These are phyloP conservation scores for Nothoprocta pentlandii DNA, from an alignment of 2,113 vertebrate species.

Conservation along the genomic window DNA sequence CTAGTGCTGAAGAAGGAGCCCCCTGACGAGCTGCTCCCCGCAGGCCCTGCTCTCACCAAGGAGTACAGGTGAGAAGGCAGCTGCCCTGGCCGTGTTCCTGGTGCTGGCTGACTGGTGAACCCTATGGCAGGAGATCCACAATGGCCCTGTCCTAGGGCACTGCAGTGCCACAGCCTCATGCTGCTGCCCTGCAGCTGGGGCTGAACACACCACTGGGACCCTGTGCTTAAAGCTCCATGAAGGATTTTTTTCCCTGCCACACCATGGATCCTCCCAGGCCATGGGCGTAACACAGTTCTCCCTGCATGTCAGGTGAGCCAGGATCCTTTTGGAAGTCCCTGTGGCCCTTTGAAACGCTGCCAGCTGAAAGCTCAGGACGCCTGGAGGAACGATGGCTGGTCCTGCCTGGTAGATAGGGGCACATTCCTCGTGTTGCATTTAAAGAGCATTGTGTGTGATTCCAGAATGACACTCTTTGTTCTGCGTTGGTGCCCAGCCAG, in stretches of 20 bases:
- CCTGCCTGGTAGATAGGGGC: background rate
- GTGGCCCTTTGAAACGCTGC: background rate
- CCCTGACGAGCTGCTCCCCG: conserved; percentile 38
- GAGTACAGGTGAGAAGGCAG: conserved; percentile 81
- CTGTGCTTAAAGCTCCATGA: background rate
- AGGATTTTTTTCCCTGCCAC: background rate
- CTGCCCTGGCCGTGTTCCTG: background rate
- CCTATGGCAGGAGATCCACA: background rate
- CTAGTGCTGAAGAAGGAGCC: conserved; percentile 84
- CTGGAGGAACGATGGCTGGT: background rate
- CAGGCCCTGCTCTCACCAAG: conserved; percentile 58
- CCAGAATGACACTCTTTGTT: background rate
- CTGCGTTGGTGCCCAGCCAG: background rate
- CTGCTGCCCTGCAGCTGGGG: background rate
- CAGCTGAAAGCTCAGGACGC: background rate
- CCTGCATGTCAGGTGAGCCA: rapidly evolving
- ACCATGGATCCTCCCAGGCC: background rate
- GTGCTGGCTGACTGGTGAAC: background rate
- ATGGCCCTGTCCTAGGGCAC: background rate
- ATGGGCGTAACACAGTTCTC: background rate
- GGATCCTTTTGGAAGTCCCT: background rate
- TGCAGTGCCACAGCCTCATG: background rate
- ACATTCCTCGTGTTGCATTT: background rate
- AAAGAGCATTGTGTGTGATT: background rate
- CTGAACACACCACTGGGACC: rapidly evolving